These are phyloP conservation scores for Redunca redunca DNA, from an alignment of 2,113 vertebrate species.

Conservation along the genomic window DNA sequence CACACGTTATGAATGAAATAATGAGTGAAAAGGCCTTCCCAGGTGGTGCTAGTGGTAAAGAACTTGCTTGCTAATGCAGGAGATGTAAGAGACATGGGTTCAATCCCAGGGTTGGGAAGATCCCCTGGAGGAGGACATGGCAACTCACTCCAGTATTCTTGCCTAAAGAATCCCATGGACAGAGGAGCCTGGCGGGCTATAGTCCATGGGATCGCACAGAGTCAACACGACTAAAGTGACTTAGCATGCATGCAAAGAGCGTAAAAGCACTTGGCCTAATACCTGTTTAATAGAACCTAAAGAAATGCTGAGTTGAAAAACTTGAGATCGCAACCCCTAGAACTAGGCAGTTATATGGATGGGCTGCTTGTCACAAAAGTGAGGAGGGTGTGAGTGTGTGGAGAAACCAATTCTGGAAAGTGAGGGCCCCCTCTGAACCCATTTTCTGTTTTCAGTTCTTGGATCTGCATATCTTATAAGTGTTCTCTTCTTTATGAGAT, in stretches of 20 bases:
- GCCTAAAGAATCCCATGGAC: neutral
- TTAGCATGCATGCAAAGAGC: neutral
- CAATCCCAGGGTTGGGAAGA: neutral
- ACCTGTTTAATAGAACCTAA: neutral
- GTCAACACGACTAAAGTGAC: neutral
- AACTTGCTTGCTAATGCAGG: neutral
- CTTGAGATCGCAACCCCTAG: neutral
- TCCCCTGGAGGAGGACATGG: neutral
- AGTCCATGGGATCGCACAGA: neutral
- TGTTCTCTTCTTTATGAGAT: neutral
- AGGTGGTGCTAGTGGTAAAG: neutral
- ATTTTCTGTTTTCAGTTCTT: neutral
- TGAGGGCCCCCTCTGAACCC: neutral
- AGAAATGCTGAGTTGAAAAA: neutral
- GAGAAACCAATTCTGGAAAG: neutral
- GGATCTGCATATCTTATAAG: neutral
- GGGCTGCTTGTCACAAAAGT: neutral
- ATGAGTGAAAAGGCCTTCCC: neutral
- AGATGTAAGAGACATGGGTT: neutral
- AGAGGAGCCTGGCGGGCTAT: neutral
- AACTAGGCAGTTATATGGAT: neutral
- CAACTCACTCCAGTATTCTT: neutral
- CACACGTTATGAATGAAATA: neutral
- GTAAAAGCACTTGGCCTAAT: neutral
- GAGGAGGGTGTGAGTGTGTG: neutral